These are phyloP conservation scores for Climacteris rufus DNA, from an alignment of 2,113 vertebrate species.

Conservation along the genomic window DNA sequence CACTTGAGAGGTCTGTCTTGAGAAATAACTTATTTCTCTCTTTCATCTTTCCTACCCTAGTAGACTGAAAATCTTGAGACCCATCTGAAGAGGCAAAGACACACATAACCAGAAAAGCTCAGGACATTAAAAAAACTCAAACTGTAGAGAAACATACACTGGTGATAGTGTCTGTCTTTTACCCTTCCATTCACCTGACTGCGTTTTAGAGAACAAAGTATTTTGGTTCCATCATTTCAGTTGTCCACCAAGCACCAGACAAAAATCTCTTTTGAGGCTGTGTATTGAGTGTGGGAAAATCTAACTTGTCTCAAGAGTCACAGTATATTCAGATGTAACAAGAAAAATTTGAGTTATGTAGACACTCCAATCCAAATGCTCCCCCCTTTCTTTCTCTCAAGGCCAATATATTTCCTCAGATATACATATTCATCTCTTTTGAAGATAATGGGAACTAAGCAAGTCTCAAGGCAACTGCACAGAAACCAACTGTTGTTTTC, in stretches of 20 bases:
- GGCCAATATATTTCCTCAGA: background rate
- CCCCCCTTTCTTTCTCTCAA: background rate
- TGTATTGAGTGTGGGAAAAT: background rate
- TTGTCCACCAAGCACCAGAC: background rate
- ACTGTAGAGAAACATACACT: background rate
- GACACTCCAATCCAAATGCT: background rate
- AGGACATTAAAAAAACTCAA: background rate
- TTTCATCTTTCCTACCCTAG: background rate
- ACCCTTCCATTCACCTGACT: background rate
- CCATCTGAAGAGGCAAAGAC: background rate
- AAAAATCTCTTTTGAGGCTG: background rate
- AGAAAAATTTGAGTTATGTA: background rate
- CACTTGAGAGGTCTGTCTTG: background rate
- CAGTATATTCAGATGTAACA: background rate
- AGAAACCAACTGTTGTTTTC: constrained; percentile 26
- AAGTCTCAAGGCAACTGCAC: background rate
- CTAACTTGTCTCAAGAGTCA: background rate
- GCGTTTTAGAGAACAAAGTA: background rate
- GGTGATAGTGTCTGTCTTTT: background rate
- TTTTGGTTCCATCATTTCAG: background rate
- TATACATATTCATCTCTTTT: background rate
- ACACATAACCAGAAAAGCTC: background rate
- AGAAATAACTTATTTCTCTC: background rate
- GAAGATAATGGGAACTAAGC: background rate
- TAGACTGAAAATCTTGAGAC: background rate